These are phyloP conservation scores for Agrochola macilenta DNA, from an alignment of 2,888 invertebrate species.

Conservation along the genomic window DNA sequence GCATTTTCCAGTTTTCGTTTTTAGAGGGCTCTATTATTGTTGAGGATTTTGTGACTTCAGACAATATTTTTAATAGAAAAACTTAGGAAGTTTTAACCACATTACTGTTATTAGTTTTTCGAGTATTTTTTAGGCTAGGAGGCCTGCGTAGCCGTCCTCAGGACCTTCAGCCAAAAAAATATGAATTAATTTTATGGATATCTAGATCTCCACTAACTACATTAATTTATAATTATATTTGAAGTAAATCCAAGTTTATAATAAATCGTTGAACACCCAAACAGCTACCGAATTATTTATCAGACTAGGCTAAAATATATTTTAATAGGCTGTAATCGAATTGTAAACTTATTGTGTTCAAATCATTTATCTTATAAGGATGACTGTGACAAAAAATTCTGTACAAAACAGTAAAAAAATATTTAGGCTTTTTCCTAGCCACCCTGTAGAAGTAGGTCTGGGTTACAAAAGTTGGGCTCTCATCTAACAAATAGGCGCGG, in stretches of 20 bases:
- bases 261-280: neutral
- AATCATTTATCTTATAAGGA: too few relatives aligned
- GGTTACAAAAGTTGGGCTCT: constrained; percentile 52
- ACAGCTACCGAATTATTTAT: neutral
- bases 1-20: constrained; percentile 26
- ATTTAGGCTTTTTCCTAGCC: constrained; percentile 12
- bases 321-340: too few relatives aligned
- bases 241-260: too few relatives aligned
- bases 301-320: too few relatives aligned
- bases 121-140: neutral
- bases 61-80: neutral
- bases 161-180: too few relatives aligned
- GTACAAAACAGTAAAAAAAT: neutral
- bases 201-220: neutral
- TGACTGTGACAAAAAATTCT: neutral
- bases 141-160: neutral
- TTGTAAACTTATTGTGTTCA: too few relatives aligned
- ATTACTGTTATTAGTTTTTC: neutral
- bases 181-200: neutral
- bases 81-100: neutral
- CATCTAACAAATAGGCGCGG: constrained; percentile 54
- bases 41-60: neutral
- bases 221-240: neutral
- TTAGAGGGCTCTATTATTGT: neutral
- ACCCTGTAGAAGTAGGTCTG: constrained; percentile 60